Percentiles rank a stretch among this genome's conserved stretches.
Evolutionary conservation across 2,797 vertebrate genomes (phyloP).

Genomic region (Sylvia borin): DNA sequence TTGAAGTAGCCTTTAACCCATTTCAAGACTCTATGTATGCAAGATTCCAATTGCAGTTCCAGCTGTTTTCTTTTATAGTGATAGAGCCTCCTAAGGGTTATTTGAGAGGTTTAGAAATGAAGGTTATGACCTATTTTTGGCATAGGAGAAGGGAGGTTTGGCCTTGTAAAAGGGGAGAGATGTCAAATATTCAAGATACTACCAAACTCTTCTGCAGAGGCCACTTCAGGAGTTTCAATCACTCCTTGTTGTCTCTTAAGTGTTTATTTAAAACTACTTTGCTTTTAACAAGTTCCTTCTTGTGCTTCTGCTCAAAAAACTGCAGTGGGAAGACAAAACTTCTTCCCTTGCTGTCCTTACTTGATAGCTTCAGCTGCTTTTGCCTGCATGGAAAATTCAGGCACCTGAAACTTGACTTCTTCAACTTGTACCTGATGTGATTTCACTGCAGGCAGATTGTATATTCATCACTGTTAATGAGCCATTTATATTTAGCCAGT

Average conservation of each 20-base stretch:
- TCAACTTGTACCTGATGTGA: conserved; percentile 24
- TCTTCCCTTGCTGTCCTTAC: neutral
- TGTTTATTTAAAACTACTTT: neutral
- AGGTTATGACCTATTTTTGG: neutral
- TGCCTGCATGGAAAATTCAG: neutral
- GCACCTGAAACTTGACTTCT: neutral
- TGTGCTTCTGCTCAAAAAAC: neutral
- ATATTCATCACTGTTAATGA: conserved; percentile 51
- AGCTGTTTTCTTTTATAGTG: neutral
- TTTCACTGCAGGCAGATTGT: conserved; percentile 32
- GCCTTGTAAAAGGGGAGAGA: neutral
- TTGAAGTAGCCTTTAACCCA: neutral
- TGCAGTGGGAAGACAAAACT: neutral
- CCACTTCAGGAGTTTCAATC: neutral
- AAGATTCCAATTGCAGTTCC: neutral
- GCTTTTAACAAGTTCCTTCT: neutral
- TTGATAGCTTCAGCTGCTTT: neutral
- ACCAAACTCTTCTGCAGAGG: neutral
- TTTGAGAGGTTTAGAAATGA: neutral
- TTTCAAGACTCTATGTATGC: neutral
- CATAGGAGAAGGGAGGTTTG: neutral
- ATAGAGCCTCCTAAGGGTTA: neutral
- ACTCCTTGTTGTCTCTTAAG: neutral
- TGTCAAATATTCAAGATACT: neutral
- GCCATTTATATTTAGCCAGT: conserved; percentile 52